phyloP scores from a whole-genome alignment of 2,888 invertebrate species.

The Ophonus ardosiacus region DNA sequence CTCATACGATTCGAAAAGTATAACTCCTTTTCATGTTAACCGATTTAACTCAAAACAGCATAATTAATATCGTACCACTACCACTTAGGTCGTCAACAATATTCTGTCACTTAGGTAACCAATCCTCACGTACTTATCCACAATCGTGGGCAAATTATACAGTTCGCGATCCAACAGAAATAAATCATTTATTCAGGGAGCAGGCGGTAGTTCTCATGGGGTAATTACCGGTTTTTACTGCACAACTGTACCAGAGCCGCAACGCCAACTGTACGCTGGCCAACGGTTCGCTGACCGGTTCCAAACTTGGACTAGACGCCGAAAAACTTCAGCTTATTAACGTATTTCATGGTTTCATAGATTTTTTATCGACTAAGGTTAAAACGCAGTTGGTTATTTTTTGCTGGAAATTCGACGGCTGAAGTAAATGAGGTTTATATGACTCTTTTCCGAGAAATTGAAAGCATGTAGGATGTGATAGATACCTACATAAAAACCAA shows the following conservation, averaged over 20 bases:
- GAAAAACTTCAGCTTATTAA: conserved; percentile 20
- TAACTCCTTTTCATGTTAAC: too few relatives aligned
- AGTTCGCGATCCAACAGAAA: conserved; percentile 56
- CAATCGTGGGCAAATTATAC: conserved; percentile 60
- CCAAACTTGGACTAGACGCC: conserved; percentile 31
- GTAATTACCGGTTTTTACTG: conserved; percentile 63
- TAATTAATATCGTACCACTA: neutral
- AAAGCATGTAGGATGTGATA: neutral
- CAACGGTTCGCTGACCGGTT: conserved; percentile 45
- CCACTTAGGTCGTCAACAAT: conserved; percentile 9
- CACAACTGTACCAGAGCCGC: conserved; percentile 49
- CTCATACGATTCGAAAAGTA: too few relatives aligned
- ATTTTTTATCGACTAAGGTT: neutral
- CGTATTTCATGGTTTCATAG: conserved; percentile 6
- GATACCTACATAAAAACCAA: neutral
- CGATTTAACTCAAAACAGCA: neutral
- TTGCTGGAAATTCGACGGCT: neutral
- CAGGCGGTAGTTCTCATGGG: conserved; percentile 59
- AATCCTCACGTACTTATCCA: conserved; percentile 53
- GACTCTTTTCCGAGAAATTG: neutral
- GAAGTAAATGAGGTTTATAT: neutral
- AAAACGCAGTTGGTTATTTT: neutral
- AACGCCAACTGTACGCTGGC: conserved; percentile 12
- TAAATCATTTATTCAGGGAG: conserved; percentile 62
- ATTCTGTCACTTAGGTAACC: neutral